phyloP scores from a whole-genome alignment of 2,797 vertebrate genomes.

The Loris lydekkerianus region DNA sequence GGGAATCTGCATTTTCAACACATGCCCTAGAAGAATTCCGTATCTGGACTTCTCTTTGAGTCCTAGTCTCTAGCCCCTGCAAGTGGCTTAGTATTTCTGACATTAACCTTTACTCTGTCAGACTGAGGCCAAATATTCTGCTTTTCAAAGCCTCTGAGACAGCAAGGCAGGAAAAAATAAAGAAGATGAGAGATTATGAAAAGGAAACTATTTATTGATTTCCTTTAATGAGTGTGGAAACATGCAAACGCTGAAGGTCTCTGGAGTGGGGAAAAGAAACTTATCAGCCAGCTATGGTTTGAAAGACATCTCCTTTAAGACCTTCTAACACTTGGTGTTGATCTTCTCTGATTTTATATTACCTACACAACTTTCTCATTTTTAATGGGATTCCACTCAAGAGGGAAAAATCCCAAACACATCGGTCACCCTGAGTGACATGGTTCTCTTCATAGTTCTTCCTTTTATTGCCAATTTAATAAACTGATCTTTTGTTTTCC shows the following conservation, averaged over 20 bases:
- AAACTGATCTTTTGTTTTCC: constrained; percentile 41
- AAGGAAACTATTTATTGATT: constrained; percentile 22
- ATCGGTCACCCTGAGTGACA: background rate
- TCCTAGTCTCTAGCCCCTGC: background rate
- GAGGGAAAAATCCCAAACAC: background rate
- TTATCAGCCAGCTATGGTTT: background rate
- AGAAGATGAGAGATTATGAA: background rate
- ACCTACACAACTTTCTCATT: constrained; percentile 36
- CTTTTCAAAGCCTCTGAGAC: constrained; percentile 19
- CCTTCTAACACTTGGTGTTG: background rate
- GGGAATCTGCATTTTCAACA: background rate
- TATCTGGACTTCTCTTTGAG: background rate
- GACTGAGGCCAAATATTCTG: background rate
- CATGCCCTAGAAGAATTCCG: background rate
- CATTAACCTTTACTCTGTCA: constrained; percentile 17
- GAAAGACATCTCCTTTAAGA: background rate
- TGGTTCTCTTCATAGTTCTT: background rate
- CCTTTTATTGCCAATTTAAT: constrained; percentile 19
- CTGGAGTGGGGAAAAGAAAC: constrained; percentile 50
- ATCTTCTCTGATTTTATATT: constrained; percentile 54
- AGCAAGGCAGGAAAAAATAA: constrained; percentile 59
- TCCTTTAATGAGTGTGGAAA: constrained; percentile 49
- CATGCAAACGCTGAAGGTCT: background rate
- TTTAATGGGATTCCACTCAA: constrained; percentile 10
- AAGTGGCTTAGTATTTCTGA: background rate